Conservation (phyloP, 2,888 invertebrate genomes). For the Hetaerina titia region DNA sequence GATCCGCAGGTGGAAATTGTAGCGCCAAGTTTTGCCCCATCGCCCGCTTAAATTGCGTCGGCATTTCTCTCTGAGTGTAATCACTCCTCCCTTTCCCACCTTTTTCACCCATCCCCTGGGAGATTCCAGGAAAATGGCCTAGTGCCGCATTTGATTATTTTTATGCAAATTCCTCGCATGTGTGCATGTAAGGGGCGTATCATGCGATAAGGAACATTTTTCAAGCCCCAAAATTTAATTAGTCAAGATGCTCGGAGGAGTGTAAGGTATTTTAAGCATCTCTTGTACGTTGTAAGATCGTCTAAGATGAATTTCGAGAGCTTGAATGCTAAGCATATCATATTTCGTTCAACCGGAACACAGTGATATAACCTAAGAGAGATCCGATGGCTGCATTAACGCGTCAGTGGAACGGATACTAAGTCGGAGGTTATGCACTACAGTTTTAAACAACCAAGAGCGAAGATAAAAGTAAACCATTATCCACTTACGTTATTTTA, state of each 20-base stretch:
- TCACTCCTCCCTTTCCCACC: not conserved
- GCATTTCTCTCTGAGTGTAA: not conserved
- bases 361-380: too few species aligned
- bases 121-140: not conserved
- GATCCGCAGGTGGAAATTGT: not conserved
- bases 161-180: not conserved
- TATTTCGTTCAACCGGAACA: too few species aligned
- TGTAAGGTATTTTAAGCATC: not conserved
- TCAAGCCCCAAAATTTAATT: not conserved
- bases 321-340: too few species aligned
- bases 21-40: conserved; percentile 8
- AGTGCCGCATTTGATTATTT: conserved; percentile 18
- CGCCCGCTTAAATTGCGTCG: not conserved
- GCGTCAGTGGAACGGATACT: too few species aligned
- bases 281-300: not conserved
- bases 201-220: not conserved
- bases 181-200: not conserved
- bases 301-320: not conserved
- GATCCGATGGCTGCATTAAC: too few species aligned
- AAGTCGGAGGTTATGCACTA: too few species aligned
- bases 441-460: too few species aligned
- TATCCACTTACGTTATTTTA: too few species aligned
- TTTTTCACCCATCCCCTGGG: not conserved
- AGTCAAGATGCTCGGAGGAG: not conserved
- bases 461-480: too few species aligned